Conservation (phyloP, 2,888 invertebrate genomes). For the Lissocephala sabroskyi region DNA sequence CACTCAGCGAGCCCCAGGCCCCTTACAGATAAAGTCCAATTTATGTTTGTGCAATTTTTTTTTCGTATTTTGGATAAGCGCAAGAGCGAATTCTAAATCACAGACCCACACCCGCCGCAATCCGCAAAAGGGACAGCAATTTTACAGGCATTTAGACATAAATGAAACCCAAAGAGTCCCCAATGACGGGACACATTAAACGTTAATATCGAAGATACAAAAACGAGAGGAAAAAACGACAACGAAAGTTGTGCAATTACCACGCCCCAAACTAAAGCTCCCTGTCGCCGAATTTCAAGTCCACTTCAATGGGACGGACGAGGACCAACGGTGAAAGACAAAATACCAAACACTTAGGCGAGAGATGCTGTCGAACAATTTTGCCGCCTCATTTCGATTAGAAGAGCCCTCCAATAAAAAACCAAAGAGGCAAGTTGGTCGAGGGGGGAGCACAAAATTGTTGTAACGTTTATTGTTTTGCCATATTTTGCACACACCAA, state of each 20-base stretch:
- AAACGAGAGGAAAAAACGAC: constrained; percentile 2
- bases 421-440: not conserved
- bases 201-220: constrained; percentile 7
- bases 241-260: constrained; percentile 10
- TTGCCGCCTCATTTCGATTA: constrained; percentile 26
- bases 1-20: too few relatives aligned
- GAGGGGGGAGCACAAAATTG: constrained; percentile 15
- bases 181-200: constrained; percentile 7
- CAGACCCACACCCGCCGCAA: not conserved
- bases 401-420: constrained; percentile 6
- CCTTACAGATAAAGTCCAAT: constrained; percentile 36
- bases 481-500: constrained; percentile 42
- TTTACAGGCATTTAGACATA: not conserved
- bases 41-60: constrained; percentile 18
- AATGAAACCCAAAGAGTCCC: not conserved
- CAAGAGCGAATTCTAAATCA: not conserved
- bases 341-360: constrained; percentile 22
- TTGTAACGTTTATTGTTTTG: constrained; percentile 57
- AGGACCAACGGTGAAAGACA: not conserved
- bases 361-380: constrained; percentile 44
- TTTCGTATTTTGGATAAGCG: not conserved
- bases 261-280: constrained; percentile 5
- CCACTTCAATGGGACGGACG: constrained; percentile 9
- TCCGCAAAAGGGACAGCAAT: constrained; percentile 2
- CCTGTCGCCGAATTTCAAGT: not conserved